Evolutionary conservation across 1,140 invertebrate species (phyloP), one percentile per base, ranked within the genome.

Genomic region (Apocrypta bakeri): DNA sequence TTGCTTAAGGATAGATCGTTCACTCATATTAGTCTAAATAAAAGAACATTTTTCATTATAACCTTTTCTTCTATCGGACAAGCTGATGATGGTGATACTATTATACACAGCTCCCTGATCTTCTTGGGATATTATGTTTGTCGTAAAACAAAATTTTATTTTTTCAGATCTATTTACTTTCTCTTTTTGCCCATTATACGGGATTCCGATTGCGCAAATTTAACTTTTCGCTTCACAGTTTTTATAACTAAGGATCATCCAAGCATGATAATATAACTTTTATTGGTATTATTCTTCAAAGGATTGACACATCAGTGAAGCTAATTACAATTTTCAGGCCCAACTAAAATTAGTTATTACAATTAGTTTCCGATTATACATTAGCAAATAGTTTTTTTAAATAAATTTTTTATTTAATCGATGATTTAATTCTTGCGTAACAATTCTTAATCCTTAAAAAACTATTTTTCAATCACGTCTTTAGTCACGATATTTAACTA

Each of bases 11-110:
- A 14, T 2, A 3, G 63, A 25, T 8, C 25, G 63, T 27, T 31
- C 48, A 56, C n/a, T n/a, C n/a, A n/a, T n/a, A n/a, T n/a, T n/a
- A 25, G 21, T 21, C 66, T 37, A 14, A 73, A 82, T 82, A 72
- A 82, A 72, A 82, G 78, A 78, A 82, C 76, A 29, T 48, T 72
- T 78, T 77, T 72, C 64, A 63, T 61, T 73, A 69, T 69, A 63
- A 29, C 33, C 42, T 7, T 0, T 77, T 9, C 33, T 8, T 12
- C 25, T 1, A 7, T n/a, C 31, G 8, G 1, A 14, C 2, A 3
- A 21, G 64, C 3, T 17, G 33, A 69, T 79, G 27, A 56, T 71
- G 61, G 78, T 80, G 42, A 40, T 61, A 48, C 21, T 40, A 29
- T 25, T 25, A 64, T 79, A 69, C 37, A 37, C 77, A 66, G 24